A percentile compares a stretch with the other conserved stretches of the same genome.
Conservation (phyloP, 2,797 vertebrate genomes). For the Micropoecilia bifurca region DNA sequence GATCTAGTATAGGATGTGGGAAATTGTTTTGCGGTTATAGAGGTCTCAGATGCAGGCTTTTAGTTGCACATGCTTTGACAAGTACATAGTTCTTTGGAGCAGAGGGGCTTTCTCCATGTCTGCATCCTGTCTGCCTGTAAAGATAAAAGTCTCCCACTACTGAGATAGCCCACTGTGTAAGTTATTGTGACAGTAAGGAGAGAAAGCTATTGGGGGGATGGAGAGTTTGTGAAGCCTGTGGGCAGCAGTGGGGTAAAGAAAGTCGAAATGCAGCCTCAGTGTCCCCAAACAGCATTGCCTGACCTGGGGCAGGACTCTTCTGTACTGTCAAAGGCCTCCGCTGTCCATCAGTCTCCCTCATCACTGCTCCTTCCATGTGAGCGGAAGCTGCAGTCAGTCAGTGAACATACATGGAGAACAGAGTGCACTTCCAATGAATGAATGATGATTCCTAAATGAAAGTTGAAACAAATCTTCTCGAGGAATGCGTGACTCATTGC, state of each 20-base stretch:
- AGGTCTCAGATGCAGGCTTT: constrained; percentile 60
- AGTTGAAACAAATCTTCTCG: not conserved
- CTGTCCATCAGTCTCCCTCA: constrained; percentile 38
- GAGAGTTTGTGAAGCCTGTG: constrained; percentile 50
- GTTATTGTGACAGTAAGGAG: constrained; percentile 67
- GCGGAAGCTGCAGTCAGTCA: constrained; percentile 15
- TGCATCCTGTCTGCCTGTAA: constrained; percentile 58
- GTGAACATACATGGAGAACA: not conserved
- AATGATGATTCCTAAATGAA: not conserved
- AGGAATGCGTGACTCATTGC: not conserved
- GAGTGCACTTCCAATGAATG: not conserved
- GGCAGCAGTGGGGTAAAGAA: constrained; percentile 47
- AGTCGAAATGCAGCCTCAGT: constrained; percentile 45
- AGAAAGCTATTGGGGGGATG: constrained; percentile 33
- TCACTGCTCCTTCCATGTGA: constrained; percentile 22
- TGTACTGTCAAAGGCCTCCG: constrained; percentile 33
- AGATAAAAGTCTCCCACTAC: constrained; percentile 70
- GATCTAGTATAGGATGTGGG: constrained; percentile 42
- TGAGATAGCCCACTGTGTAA: constrained; percentile 66
- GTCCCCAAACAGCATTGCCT: constrained; percentile 24
- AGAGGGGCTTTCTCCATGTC: constrained; percentile 56
- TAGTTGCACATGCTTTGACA: constrained; percentile 52
- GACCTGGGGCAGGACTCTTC: constrained; percentile 37
- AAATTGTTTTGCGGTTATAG: constrained; percentile 38
- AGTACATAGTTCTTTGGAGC: constrained; percentile 47